Percentiles rank a stretch among this genome's conserved stretches.
These are phyloP conservation scores for Limonius californicus DNA, from an alignment of 1,140 invertebrate species.

Conservation along the genomic window DNA sequence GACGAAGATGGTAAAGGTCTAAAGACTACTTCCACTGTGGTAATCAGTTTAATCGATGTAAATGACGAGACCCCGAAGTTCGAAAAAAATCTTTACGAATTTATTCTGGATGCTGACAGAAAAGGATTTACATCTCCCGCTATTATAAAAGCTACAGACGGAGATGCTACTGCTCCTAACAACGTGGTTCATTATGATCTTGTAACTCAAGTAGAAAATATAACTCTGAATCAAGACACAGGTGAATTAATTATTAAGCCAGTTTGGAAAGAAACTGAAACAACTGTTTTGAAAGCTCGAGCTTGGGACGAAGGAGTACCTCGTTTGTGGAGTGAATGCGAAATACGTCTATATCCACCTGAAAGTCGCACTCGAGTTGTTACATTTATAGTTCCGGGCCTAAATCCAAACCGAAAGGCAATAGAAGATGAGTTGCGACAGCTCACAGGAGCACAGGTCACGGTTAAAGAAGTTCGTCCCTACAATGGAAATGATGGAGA, in stretches of 20 bases:
- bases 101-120: constrained; percentile 69
- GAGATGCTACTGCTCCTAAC: constrained; percentile 80
- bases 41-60: constrained; percentile 74
- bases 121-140: constrained; percentile 69
- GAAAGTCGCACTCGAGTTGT: constrained; percentile 65
- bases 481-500: constrained; percentile 54
- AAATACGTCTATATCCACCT: constrained; percentile 65
- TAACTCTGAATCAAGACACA: constrained; percentile 66
- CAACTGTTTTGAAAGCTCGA: constrained; percentile 63
- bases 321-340: constrained; percentile 60
- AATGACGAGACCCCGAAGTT: constrained; percentile 87
- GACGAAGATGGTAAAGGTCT: constrained; percentile 81
- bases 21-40: constrained; percentile 64
- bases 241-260: constrained; percentile 54
- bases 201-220: constrained; percentile 46
- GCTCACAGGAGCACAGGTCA: constrained; percentile 72
- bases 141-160: constrained; percentile 74
- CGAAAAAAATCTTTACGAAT: constrained; percentile 74
- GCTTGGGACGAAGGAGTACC: constrained; percentile 80
- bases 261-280: constrained; percentile 49
- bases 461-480: constrained; percentile 68
- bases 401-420: constrained; percentile 64
- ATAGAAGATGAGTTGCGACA: constrained; percentile 68
- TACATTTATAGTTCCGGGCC: constrained; percentile 72
- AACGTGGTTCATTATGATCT: constrained; percentile 83